Base-by-base conservation (phyloP, 1,140 invertebrate species). In the Ips nitidus region DNA sequence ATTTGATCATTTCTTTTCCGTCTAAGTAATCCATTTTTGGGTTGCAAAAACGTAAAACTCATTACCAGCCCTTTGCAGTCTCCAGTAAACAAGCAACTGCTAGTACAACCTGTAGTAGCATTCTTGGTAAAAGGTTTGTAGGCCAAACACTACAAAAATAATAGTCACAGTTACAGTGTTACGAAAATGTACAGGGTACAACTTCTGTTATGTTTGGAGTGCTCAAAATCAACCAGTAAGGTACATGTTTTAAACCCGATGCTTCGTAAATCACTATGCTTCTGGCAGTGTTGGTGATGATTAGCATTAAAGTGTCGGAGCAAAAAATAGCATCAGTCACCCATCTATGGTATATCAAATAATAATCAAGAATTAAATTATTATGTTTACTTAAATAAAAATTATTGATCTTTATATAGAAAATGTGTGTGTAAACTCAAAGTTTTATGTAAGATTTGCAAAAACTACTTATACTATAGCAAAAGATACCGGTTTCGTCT, bases 251-350 rank as follows among this genome's bases (percentile, higher is more conserved):
- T 22, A 85, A 75, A 1, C 82, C 82, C 2, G 81, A 76, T 0
- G 81, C 83, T 69, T 86, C 84, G 69, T 85, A 86, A 3, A 86
- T 77, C 2, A 80, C 81, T 22, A 86, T 73, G 71, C 83, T 85
- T 58, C 86, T 80, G 50, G 85, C 82, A 1, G 84, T 84, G 5
- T 82, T 82, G 1, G 82, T 77, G 8, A 84, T 65, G 22, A 84
- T 59, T 41, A 86, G 73, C 68, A 80, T 81, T 53, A 81, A 75
- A 5, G 82, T 80, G 68, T 86, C 84, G 74, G 77, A 73, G 63
- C 85, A 74, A 74, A 84, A 86, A 7, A 86, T 72, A 0, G 83
- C 84, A 70, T 86, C 85, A 0, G 85, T 86, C 8, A 87, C 79
- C 85, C 85, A 86, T 63, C 82, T 81, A 69, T 56, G 42, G 2